Conservation (phyloP, 2,797 vertebrate genomes). For the Buceros bicornis region DNA sequence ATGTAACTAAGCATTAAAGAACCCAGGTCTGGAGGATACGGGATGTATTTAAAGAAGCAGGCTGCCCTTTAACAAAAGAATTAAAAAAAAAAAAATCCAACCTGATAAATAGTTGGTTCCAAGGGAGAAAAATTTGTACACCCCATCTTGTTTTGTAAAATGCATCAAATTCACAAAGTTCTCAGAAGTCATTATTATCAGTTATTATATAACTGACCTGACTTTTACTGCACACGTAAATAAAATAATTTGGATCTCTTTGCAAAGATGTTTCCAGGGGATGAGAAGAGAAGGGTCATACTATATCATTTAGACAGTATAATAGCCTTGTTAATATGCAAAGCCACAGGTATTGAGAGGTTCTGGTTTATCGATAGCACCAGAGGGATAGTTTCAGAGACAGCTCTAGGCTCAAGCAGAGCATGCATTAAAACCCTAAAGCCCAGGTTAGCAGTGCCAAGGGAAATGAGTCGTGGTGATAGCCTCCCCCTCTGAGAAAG, state of each 20-base stretch:
- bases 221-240: background rate
- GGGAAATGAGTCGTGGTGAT: background rate
- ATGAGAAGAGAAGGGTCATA: background rate
- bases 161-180: background rate
- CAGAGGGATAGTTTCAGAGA: background rate
- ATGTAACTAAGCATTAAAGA: background rate
- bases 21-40: background rate
- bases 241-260: background rate
- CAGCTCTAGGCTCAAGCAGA: background rate
- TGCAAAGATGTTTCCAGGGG: background rate
- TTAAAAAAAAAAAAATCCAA: background rate
- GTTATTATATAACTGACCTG: background rate
- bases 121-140: background rate
- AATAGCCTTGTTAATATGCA: conserved; percentile 14
- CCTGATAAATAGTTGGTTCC: background rate
- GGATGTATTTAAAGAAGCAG: background rate
- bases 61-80: background rate
- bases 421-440: background rate
- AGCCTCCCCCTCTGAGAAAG: background rate
- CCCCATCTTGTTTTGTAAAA: background rate
- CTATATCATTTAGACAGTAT: background rate
- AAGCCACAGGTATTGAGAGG: background rate
- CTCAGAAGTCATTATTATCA: background rate
- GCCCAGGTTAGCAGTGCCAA: background rate
- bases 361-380: background rate